These are phyloP conservation scores for Solenopsis invicta DNA, from an alignment of 1,140 invertebrate genomes.

Conservation along the genomic window DNA sequence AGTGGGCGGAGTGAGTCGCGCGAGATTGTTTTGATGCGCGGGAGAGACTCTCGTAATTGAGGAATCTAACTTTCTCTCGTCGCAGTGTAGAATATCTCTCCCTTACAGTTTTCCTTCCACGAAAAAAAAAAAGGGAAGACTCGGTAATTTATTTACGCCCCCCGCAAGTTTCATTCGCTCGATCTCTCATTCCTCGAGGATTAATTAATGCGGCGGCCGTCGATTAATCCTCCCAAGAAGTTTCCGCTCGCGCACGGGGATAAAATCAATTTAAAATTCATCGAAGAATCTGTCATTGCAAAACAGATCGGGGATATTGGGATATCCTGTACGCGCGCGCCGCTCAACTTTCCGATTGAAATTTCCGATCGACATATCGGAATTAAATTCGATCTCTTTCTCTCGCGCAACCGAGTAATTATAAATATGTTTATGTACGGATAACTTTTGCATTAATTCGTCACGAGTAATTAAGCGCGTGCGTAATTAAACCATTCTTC, in stretches of 20 bases:
- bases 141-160: not conserved
- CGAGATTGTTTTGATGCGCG: not conserved
- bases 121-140: not conserved
- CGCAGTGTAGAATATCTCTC: not conserved
- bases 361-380: constrained; percentile 41
- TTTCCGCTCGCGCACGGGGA: not conserved
- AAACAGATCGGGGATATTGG: constrained; percentile 37
- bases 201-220: not conserved
- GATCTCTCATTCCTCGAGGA: not conserved
- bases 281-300: constrained; percentile 33
- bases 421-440: not conserved
- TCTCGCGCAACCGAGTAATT: constrained; percentile 12
- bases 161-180: not conserved
- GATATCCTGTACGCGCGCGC: constrained; percentile 6
- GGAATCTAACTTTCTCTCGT: not conserved
- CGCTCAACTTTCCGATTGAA: constrained; percentile 48
- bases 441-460: not conserved
- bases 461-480: not conserved
- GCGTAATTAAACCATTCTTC: not conserved
- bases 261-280: constrained; percentile 39
- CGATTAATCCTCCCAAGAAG: constrained; percentile 1
- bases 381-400: constrained; percentile 7
- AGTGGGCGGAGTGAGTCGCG: not conserved
- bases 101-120: no score
- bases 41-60: not conserved